Base-by-base conservation (phyloP, 2,888 invertebrate genomes). In the Neoscelio sp. region DNA sequence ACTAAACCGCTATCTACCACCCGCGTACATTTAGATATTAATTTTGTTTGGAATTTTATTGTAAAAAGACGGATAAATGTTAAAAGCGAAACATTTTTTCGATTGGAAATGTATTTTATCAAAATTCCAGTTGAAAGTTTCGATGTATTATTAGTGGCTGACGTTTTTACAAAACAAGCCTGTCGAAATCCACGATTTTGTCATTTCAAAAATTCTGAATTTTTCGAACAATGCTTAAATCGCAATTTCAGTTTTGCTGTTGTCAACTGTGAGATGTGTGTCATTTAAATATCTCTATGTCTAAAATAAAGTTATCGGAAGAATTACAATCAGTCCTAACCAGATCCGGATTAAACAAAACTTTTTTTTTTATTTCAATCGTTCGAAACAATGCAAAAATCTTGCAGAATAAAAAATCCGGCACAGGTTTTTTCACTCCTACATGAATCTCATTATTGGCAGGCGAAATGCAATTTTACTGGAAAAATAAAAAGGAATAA, bases 1-100 rank as follows among this genome's bases (percentile, higher is more conserved):
- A n/a, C n/a, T n/a, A n/a, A n/a, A n/a, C n/a, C 58, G 70, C 58
- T 70, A 70, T 70, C 70, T 58, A 70, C 70, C 58, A 58, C 20
- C 30, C 33, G 70, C 58, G 23, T 38, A 68, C 18, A 46, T 46
- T 20, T 23, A 35, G 35, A 15, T 52, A 17, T 46, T 40, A 20
- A 48, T 52, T 23, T 52, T 23, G 23, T 15, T 12, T 30, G 10
- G 4, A 13, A 13, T 15, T n/a, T 44, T 44, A 6, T 44, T 44
- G 17, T 18, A n/a, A n/a, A n/a, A n/a, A n/a, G n/a, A n/a, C n/a
- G n/a, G n/a, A n/a, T n/a, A 2, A 8, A 13, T 8, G 17, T 42
- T 4, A 62, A 48, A 46, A 60, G 44, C 8, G n/a, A 30, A 52
- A 54, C 18, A 18, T 12, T 56, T 56, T 40, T 5, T 54, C 38